Percentiles rank a stretch among this genome's conserved stretches.
Conservation (phyloP, 2,888 invertebrate genomes). For the Ypsolopha sequella region DNA sequence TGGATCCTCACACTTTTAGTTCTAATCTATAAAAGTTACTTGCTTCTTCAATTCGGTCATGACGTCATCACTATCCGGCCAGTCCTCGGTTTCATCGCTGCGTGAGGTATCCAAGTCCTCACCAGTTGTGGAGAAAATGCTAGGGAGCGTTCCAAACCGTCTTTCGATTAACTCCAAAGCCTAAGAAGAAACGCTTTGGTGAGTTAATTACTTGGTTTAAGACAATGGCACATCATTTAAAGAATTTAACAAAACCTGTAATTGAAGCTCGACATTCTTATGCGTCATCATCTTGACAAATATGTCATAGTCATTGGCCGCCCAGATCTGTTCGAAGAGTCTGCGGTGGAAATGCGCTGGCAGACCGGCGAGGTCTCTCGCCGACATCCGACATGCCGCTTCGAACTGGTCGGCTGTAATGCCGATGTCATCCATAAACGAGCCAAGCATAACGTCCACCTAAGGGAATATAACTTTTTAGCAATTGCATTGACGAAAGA, state of each 20-base stretch:
- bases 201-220: not conserved
- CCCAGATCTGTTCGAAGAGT: conserved; percentile 85
- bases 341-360: conserved; percentile 73
- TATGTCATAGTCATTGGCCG: conserved; percentile 91
- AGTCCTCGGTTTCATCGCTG: conserved; percentile 42
- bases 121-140: conserved; percentile 67
- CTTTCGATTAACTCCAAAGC: conserved; percentile 87
- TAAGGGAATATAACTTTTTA: too few relatives aligned
- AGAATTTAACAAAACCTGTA: conserved; percentile 49
- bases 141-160: conserved; percentile 77
- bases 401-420: conserved; percentile 91
- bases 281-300: conserved; percentile 95
- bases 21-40: too few relatives aligned
- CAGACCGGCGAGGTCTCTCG: conserved; percentile 55
- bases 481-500: too few relatives aligned
- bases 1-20: too few relatives aligned
- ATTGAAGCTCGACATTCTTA: conserved; percentile 90
- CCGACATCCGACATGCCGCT: conserved; percentile 75
- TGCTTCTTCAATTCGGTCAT: conserved; percentile 75
- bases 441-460: conserved; percentile 92
- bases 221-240: conserved; percentile 1
- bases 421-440: conserved; percentile 93
- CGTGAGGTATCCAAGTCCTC: conserved; percentile 39
- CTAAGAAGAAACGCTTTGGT: conserved; percentile 52
- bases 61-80: conserved; percentile 66